phyloP scores from a whole-genome alignment of 2,113 vertebrate species.

The Regulus satrapa region DNA sequence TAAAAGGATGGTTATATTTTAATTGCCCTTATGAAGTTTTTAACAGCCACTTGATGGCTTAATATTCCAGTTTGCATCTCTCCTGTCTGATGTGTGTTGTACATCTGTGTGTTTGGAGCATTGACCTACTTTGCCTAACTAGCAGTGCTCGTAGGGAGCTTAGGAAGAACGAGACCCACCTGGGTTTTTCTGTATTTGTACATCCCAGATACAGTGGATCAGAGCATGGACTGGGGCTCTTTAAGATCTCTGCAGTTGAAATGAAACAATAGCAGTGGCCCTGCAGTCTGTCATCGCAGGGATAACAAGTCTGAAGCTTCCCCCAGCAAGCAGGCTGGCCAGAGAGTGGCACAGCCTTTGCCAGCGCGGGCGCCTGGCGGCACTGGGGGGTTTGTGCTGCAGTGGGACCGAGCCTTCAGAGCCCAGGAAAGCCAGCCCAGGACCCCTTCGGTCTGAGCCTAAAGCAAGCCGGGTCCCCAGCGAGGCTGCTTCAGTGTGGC shows the following conservation, averaged over 20 bases:
- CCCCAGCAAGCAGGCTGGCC: background rate
- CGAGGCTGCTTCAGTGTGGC: background rate
- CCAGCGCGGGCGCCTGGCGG: fast-evolving
- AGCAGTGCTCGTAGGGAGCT: background rate
- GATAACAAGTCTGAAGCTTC: background rate
- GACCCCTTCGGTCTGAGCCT: background rate
- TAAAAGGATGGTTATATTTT: slow-evolving; percentile 13
- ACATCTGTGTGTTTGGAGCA: background rate
- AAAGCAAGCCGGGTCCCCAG: background rate
- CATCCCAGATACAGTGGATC: background rate
- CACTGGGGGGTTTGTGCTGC: fast-evolving
- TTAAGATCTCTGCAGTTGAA: background rate
- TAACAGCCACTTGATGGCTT: background rate
- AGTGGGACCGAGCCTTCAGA: background rate
- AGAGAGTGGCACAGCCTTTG: fast-evolving
- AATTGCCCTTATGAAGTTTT: background rate
- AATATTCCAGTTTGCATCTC: background rate
- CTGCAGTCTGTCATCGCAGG: background rate
- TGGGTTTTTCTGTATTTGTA: background rate
- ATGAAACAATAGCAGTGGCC: background rate
- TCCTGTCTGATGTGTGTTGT: background rate
- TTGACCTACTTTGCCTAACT: slow-evolving; percentile 14
- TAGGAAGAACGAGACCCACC: background rate
- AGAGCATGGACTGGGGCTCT: background rate
- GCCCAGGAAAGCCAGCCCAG: fast-evolving